phyloP scores from a whole-genome alignment of 2,113 vertebrate genomes.

The Gallinago media region DNA sequence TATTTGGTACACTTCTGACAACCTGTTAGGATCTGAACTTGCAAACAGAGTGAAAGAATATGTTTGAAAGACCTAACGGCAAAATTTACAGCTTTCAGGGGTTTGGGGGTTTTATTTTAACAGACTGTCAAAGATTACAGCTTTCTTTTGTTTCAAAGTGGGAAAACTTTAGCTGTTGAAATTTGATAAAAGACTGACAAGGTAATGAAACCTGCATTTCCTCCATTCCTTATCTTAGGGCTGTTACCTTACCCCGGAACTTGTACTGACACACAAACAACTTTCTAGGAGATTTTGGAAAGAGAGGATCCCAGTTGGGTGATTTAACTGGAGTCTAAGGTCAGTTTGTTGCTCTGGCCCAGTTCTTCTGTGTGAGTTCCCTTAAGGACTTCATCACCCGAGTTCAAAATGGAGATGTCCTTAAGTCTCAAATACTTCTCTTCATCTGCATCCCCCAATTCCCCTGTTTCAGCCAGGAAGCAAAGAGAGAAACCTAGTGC shows the following conservation, averaged over 20 bases:
- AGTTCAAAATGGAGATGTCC: not conserved
- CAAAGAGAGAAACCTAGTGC: not conserved
- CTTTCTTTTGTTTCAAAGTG: not conserved
- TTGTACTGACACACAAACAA: not conserved
- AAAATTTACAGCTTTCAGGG: not conserved
- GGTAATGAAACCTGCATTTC: not conserved
- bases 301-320: not conserved
- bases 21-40: slow-evolving; percentile 23
- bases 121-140: not conserved
- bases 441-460: not conserved
- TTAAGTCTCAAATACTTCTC: not conserved
- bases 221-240: not conserved
- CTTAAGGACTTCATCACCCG: not conserved
- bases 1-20: not conserved
- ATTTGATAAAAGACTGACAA: not conserved
- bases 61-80: not conserved
- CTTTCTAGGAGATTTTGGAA: not conserved
- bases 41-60: not conserved
- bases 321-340: not conserved
- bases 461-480: not conserved
- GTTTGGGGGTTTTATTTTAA: not conserved
- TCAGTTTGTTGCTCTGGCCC: not conserved
- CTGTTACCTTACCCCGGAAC: not conserved
- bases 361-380: not conserved
- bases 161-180: slow-evolving; percentile 12